phyloP scores from a whole-genome alignment of 1,140 invertebrate genomes.

The Limonius californicus region DNA sequence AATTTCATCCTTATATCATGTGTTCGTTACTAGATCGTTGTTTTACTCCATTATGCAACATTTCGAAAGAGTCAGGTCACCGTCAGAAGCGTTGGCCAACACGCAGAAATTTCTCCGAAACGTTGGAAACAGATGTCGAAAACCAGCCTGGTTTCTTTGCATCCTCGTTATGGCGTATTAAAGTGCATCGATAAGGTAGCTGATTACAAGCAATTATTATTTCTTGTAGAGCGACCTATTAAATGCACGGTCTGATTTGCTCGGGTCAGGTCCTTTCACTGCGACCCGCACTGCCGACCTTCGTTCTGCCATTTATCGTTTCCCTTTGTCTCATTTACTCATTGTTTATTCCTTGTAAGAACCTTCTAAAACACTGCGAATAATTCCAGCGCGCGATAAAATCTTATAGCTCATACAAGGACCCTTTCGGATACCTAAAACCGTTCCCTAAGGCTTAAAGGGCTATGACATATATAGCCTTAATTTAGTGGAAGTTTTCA shows the following conservation, averaged over 20 bases:
- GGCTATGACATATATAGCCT: too few relatives aligned
- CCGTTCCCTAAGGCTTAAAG: too few relatives aligned
- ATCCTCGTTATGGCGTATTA: neutral
- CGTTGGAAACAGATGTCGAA: neutral
- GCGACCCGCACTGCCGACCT: neutral
- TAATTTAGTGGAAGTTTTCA: too few relatives aligned
- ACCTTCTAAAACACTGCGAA: too few relatives aligned
- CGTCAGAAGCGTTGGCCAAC: neutral
- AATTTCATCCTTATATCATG: too few relatives aligned
- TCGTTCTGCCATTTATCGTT: neutral
- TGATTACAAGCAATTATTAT: neutral
- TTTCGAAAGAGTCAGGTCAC: neutral
- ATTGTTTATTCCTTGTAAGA: too few relatives aligned
- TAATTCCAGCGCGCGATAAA: too few relatives aligned
- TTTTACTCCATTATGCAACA: neutral
- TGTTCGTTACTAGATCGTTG: too few relatives aligned
- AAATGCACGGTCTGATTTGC: neutral
- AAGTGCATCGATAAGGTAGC: neutral
- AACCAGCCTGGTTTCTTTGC: neutral
- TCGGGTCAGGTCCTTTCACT: neutral
- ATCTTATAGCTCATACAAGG: too few relatives aligned
- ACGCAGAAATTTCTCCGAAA: neutral
- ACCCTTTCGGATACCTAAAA: too few relatives aligned
- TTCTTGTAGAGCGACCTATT: neutral
- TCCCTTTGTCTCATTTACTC: neutral